Evolutionary conservation across 2,888 invertebrate species (phyloP), one percentile per base, ranked within the genome.

Genomic region (Leucophenga maculata): DNA sequence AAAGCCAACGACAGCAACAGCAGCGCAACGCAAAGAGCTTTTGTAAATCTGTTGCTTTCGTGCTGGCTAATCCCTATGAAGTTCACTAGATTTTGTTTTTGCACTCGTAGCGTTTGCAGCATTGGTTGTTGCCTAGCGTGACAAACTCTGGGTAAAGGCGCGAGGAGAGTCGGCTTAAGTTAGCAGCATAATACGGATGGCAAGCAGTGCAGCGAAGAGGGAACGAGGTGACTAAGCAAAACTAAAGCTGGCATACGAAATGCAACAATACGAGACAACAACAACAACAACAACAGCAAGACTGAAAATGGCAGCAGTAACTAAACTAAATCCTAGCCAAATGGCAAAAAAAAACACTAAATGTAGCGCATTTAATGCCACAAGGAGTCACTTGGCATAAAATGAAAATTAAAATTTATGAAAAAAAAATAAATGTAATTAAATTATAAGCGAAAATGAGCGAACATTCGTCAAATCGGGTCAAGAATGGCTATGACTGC

Each of bases 11-110:
- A 64, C 64, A 31, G 16, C 65, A 70, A 66, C 62, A 69, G 44
- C 65, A 59, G 46, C 67, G 69, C 59, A 84, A 78, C 76, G 82
- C 76, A 79, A 87, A 87, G 39, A 87, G 88, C 87, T 85, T 87
- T 87, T 87, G 16, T 48, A 86, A 88, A 87, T 87, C 87, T 86
- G 86, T 85, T 88, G 86, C 86, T 87, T 88, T 88, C 88, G 87
- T 88, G 88, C 82, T 83, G 86, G 87, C 86, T 88, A 88, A 88
- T 88, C 88, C 84, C 83, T 83, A 80, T 85, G 86, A 85, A 85
- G 85, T 85, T 85, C 85, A 85, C 85, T 86, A 86, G 85, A 85
- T 85, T 85, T 85, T 81, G 77, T 77, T 79, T 55, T 73, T 82
- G 78, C 18, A 50, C 13, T 50, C 18, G 50, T 18, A n/a, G 50